phyloP scores from a whole-genome alignment of 2,113 vertebrate genomes.

The Emydocephalus ijimae region DNA sequence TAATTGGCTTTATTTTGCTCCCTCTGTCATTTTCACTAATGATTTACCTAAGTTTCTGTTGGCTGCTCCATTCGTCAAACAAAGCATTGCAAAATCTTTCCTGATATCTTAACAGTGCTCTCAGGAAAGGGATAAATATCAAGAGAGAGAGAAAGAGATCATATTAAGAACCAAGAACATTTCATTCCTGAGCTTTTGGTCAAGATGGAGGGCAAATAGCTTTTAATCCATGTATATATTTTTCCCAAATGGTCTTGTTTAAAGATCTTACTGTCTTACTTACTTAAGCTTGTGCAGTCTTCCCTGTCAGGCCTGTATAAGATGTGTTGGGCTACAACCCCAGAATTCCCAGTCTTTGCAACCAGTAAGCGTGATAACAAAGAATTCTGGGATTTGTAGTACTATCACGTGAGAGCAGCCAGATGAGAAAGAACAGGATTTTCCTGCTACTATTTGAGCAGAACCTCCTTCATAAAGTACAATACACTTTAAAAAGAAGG shows the following conservation, averaged over 20 bases:
- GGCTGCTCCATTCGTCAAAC: neutral
- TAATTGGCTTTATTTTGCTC: neutral
- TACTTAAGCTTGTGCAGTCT: neutral
- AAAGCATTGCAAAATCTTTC: neutral
- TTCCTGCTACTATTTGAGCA: neutral
- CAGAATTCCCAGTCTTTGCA: neutral
- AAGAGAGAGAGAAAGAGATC: too few species aligned
- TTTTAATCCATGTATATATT: rapidly evolving
- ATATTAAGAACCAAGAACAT: neutral
- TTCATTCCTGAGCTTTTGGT: rapidly evolving
- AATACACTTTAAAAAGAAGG: neutral
- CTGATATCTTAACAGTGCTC: neutral
- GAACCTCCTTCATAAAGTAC: neutral
- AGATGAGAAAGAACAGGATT: neutral
- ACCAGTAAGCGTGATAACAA: neutral
- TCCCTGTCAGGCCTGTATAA: neutral
- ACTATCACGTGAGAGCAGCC: neutral
- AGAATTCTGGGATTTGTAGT: neutral
- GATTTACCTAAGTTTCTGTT: neutral
- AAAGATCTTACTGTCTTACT: neutral
- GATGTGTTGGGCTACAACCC: neutral
- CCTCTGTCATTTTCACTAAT: neutral
- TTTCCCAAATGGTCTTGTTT: neutral
- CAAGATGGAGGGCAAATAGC: neutral
- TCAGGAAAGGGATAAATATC: neutral